A percentile compares a stretch with the other conserved stretches of the same genome.
These are phyloP conservation scores for Entomyzon cyanotis DNA, from an alignment of 2,113 vertebrate genomes.

Conservation along the genomic window DNA sequence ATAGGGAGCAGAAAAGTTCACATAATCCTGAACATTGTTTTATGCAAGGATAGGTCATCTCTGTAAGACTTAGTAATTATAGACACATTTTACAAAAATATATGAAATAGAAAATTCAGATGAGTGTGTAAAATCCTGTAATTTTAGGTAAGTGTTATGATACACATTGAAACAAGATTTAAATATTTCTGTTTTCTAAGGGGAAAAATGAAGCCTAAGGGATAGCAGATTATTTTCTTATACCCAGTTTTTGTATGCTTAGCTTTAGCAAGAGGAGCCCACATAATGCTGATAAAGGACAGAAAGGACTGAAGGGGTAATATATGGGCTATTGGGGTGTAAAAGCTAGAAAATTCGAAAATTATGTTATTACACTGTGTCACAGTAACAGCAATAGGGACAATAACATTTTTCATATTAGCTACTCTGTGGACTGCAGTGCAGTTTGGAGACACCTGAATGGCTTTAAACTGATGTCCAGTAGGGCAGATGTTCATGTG, in stretches of 20 bases:
- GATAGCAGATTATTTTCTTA: neutral
- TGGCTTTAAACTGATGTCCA: neutral
- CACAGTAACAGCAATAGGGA: neutral
- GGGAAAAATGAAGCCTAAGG: neutral
- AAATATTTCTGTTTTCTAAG: neutral
- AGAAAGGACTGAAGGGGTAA: neutral
- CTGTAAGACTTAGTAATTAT: neutral
- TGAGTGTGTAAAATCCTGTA: neutral
- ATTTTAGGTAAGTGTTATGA: neutral
- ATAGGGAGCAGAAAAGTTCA: neutral
- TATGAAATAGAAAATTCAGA: neutral
- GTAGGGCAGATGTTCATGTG: neutral
- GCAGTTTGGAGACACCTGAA: neutral
- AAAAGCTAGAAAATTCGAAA: neutral
- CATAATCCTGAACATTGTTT: neutral
- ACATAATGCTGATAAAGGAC: neutral
- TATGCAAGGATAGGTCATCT: neutral
- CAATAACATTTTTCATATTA: neutral
- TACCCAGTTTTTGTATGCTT: neutral
- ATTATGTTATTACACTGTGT: neutral
- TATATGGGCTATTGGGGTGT: neutral
- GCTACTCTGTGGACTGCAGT: neutral
- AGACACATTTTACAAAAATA: neutral
- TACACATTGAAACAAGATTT: neutral
- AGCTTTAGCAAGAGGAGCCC: neutral